These are phyloP conservation scores for Nothura maculosa DNA, from an alignment of 2,797 vertebrate species.

Conservation along the genomic window DNA sequence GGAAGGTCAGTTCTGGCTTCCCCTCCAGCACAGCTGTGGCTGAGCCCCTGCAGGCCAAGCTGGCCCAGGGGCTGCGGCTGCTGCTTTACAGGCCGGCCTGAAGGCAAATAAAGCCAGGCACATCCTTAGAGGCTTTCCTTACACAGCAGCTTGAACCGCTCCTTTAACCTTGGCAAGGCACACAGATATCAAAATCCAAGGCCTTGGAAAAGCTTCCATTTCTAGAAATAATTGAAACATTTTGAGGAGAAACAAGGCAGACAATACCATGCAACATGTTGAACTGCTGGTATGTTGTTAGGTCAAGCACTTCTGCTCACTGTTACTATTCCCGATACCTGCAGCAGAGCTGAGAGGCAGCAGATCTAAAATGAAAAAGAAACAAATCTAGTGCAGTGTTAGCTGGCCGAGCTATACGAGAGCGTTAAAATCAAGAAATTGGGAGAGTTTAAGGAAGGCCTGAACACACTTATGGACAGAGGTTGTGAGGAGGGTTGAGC, in stretches of 20 bases:
- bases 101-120: not conserved
- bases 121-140: accelerated
- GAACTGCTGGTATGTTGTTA: not conserved
- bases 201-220: not conserved
- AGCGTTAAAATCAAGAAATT: not conserved
- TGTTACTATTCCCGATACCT: not conserved
- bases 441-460: not conserved
- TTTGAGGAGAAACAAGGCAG: not conserved
- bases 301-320: not conserved
- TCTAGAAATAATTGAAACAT: not conserved
- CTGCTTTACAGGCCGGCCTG: not conserved
- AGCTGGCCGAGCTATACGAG: not conserved
- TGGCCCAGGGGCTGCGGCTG: not conserved
- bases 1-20: not conserved
- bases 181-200: not conserved
- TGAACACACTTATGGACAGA: not conserved
- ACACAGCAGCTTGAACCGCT: not conserved
- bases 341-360: not conserved
- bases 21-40: not conserved
- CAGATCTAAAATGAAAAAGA: not conserved
- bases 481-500: not conserved
- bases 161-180: not conserved
- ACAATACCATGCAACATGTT: not conserved
- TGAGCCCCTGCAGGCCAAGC: not conserved
- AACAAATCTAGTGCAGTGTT: not conserved